Percentiles rank a stretch among this genome's conserved stretches.
phyloP scores from a whole-genome alignment of 2,888 invertebrate species.

The Spilarctia lutea region DNA sequence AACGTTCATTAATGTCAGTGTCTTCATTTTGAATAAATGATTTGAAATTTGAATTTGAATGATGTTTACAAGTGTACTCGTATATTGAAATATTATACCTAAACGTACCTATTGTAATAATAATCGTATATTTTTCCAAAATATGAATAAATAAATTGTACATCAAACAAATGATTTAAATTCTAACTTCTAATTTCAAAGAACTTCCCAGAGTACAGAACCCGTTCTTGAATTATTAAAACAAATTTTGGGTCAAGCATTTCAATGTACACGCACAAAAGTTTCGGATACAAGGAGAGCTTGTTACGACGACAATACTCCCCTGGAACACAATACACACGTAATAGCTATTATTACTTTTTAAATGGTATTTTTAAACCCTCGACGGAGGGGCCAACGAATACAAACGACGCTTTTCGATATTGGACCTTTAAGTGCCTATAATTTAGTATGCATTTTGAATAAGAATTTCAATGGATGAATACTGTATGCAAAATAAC shows the following conservation, averaged over 20 bases:
- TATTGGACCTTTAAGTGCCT: not conserved
- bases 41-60: no score
- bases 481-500: not conserved
- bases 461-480: not conserved
- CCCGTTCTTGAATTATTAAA: conserved; percentile 14
- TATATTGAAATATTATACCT: not conserved
- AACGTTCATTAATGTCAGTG: no score
- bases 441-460: not conserved
- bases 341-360: not conserved
- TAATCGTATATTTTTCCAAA: not conserved
- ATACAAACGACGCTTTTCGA: not conserved
- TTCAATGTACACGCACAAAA: conserved; percentile 28
- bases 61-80: not conserved
- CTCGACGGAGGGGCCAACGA: not conserved
- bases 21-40: no score
- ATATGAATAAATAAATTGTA: not conserved
- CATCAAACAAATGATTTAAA: not conserved
- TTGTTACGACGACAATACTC: not conserved
- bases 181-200: not conserved
- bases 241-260: conserved; percentile 28
- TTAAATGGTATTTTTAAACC: not conserved
- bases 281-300: conserved; percentile 19
- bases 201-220: not conserved
- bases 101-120: not conserved
- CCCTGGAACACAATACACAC: conserved; percentile 1